Conservation (phyloP, 1,140 invertebrate species). For the Samia ricini region DNA sequence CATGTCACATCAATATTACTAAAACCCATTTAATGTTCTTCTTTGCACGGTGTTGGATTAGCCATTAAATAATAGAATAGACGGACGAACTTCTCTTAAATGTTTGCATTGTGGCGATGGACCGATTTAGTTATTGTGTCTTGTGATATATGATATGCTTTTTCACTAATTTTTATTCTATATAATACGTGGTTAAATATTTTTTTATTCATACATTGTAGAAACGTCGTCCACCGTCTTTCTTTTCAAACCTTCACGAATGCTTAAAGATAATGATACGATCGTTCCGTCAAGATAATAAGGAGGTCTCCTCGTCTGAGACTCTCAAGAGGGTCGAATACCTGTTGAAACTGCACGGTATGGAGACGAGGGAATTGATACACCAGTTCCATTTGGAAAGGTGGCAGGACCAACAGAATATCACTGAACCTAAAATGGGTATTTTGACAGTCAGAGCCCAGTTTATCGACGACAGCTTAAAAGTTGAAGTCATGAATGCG, state of each 20-base stretch:
- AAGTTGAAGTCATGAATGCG: constrained; percentile 92
- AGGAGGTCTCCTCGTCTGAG: constrained; percentile 74
- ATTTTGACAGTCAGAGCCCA: constrained; percentile 83
- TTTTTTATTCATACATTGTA: constrained; percentile 60
- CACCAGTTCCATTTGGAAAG: constrained; percentile 90
- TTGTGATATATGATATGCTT: neutral
- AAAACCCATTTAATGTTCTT: neutral
- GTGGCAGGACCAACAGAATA: constrained; percentile 81
- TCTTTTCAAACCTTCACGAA: constrained; percentile 93
- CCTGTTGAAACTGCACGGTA: constrained; percentile 87
- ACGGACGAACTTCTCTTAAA: neutral
- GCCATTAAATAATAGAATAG: neutral
- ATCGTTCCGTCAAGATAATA: constrained; percentile 89
- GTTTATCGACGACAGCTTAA: constrained; percentile 79
- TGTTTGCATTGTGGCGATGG: neutral
- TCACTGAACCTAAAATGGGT: constrained; percentile 82
- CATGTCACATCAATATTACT: constrained; percentile 1
- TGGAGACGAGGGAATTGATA: constrained; percentile 92
- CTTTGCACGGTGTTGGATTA: constrained; percentile 4
- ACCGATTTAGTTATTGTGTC: neutral
- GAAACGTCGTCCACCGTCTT: constrained; percentile 90
- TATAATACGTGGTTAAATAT: no score
- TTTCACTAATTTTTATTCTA: neutral
- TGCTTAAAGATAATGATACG: constrained; percentile 90
- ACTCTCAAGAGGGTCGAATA: constrained; percentile 83